Base-by-base conservation (phyloP, 2,113 vertebrate genomes). In the Caretta caretta region DNA sequence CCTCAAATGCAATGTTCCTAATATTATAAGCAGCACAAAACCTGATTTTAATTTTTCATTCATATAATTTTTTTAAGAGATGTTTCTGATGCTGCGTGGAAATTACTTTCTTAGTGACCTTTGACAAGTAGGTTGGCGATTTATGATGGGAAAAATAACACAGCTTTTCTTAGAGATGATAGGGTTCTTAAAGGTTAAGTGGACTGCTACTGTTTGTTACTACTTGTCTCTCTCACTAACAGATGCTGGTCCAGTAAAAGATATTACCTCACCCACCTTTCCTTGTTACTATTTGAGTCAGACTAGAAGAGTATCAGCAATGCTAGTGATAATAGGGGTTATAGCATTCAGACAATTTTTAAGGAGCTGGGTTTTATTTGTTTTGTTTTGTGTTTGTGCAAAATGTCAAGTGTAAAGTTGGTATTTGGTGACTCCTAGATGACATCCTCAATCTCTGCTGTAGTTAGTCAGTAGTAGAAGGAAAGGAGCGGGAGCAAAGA, bases 341-440 rank as follows among this genome's bases (percentile, higher is more conserved):
- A 59, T 93, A 95, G 88, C 80, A 89, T 49, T 80, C 78, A 24
- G 42, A 78, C 56, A 93, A 93, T 95, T 88, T 90, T 91, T 76
- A 59, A 83, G 88, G 50, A 92, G 90, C 59, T 16, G 29, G 31
- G 31, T 59, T 59, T 29, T 31, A 62, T 62, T 31, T 31, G 29
- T 62, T 62, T 62, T 31, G 10, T 31, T 62, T 31, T 62, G 29
- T 31, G 57, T 8, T 49, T 86, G 87, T 81, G 85, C 81, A 83
- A 94, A 80, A 97, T 91, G 81, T 94, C 95, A 97, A 72, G 90
- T 76, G 96, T 97, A 95, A 97, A 93, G 62, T 92, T 83, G 88
- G 51, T 59, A 59, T 16, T 57, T 25, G 1, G 31, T n/a, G 86
- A 56, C 89, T 84, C 1, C 0, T 38, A n/a, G 88, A 94, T 96